phyloP scores from a whole-genome alignment of 2,797 vertebrate genomes.

The Carapus acus region DNA sequence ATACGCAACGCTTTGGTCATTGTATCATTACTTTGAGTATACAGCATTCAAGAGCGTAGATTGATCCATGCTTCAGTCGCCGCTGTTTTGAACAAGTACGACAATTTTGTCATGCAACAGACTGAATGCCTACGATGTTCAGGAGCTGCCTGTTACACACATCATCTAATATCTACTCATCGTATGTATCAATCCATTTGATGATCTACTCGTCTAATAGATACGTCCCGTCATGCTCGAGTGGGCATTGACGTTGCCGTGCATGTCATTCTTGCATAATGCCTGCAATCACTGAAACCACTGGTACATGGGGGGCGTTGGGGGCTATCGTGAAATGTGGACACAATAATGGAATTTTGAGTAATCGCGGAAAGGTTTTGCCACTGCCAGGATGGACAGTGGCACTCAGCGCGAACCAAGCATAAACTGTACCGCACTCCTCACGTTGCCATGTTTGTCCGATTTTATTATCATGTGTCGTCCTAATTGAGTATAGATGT shows the following conservation, averaged over 20 bases:
- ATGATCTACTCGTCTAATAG: too few relatives aligned
- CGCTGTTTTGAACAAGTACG: conserved; percentile 38
- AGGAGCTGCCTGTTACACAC: not conserved
- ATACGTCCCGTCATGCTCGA: too few relatives aligned
- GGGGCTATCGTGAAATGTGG: conserved; percentile 74
- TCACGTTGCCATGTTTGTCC: too few relatives aligned
- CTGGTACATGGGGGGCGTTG: conserved; percentile 58
- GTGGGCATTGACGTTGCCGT: not conserved
- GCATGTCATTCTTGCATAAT: conserved; percentile 74
- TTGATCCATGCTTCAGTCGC: conserved; percentile 19
- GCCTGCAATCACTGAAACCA: conserved; percentile 68
- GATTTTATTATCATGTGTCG: too few relatives aligned
- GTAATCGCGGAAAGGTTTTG: conserved; percentile 36
- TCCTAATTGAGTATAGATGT: too few relatives aligned
- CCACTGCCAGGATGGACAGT: not conserved
- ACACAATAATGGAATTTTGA: conserved; percentile 78
- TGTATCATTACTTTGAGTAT: not conserved
- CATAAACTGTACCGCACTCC: conserved; percentile 6
- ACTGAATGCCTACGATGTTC: conserved; percentile 33
- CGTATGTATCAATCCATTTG: fast-evolving
- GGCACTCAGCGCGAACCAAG: not conserved
- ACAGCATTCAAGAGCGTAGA: conserved; percentile 37
- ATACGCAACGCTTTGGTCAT: not conserved
- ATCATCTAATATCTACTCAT: fast-evolving
- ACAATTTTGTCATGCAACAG: conserved; percentile 43